Evolutionary conservation across 2,888 invertebrate genomes (phyloP), one percentile per base, ranked within the genome.

Genomic region (Leptothorax acervorum): DNA sequence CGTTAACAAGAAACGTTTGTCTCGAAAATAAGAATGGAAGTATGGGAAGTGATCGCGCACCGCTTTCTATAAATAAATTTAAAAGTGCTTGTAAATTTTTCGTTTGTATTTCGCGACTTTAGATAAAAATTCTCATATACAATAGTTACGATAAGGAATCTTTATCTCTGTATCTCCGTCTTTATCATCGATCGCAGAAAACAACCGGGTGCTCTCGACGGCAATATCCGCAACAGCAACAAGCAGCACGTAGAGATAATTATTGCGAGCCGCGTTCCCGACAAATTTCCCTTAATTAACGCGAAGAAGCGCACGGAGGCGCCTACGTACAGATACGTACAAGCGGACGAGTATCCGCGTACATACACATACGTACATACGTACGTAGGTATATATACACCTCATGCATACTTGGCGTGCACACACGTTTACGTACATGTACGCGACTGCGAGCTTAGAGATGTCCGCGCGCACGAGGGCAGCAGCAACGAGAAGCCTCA

Each of bases 401-500:
- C 28, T 68, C 31, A 6, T 51, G 51, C 31, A 51, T 31, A 31
- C n/a, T 51, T 68, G 28, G 48, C 18, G 0, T 15, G 28, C 42
- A 53, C n/a, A 53, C 55, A 55, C 65, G 5, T 5, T 35, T 48
- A 63, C 63, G 62, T 45, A 11, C 23, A 12, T 53, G 23, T 48
- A 62, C 60, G 66, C 74, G 85, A 66, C 62, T 73, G 73, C 82
- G 82, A 85, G 84, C 87, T 89, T 87, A 88, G 82, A 84, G 86
- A 83, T 65, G 73, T 62, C 53, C 85, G 82, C 70, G 83, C 57
- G 18, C 68, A 31, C 68, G 84, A 83, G 76, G 39, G 65, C 57
- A 74, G 71, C 76, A 23, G 84, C 60, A 53, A 81, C 86, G 84
- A 85, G 87, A 83, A 89, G 90, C 89, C 92, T 94, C 94, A 93